A percentile compares a stretch with the other conserved stretches of the same genome.
Conservation (phyloP, 1,140 invertebrate species). For the Eurosta solidaginis region DNA sequence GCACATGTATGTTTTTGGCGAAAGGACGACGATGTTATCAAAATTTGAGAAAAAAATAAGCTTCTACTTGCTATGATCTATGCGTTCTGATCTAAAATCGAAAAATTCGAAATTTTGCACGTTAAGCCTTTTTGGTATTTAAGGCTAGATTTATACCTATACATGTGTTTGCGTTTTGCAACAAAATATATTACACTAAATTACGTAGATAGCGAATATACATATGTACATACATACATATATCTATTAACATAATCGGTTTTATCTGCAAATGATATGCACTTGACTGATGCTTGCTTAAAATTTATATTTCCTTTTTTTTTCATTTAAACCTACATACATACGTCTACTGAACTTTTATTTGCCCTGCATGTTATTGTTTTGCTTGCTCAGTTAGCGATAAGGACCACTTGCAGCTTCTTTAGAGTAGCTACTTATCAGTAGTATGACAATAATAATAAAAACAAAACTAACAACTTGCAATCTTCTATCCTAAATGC, state of each 20-base stretch:
- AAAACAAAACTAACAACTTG: neutral
- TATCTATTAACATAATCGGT: neutral
- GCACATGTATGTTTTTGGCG: too few species aligned
- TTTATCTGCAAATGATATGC: conserved; percentile 17
- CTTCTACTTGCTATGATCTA: too few species aligned
- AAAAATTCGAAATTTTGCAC: too few species aligned
- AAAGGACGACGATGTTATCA: too few species aligned
- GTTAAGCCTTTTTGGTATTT: too few species aligned
- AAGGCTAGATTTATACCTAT: too few species aligned
- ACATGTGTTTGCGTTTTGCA: neutral
- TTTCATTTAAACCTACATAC: too few species aligned
- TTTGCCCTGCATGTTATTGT: neutral
- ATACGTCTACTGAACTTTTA: neutral
- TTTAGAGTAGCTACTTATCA: neutral
- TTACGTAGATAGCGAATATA: conserved; percentile 11
- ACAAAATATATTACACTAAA: neutral
- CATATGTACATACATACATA: too few species aligned
- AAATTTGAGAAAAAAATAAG: too few species aligned
- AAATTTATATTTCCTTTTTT: too few species aligned
- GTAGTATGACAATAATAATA: neutral
- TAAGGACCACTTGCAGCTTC: conserved; percentile 30
- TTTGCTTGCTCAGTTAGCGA: neutral
- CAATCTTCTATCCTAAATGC: neutral
- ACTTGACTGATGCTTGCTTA: neutral
- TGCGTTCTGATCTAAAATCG: too few species aligned